A percentile compares a stretch with the other conserved stretches of the same genome.
phyloP scores from a whole-genome alignment of 2,113 vertebrate genomes.

The Edolisoma coerulescens region DNA sequence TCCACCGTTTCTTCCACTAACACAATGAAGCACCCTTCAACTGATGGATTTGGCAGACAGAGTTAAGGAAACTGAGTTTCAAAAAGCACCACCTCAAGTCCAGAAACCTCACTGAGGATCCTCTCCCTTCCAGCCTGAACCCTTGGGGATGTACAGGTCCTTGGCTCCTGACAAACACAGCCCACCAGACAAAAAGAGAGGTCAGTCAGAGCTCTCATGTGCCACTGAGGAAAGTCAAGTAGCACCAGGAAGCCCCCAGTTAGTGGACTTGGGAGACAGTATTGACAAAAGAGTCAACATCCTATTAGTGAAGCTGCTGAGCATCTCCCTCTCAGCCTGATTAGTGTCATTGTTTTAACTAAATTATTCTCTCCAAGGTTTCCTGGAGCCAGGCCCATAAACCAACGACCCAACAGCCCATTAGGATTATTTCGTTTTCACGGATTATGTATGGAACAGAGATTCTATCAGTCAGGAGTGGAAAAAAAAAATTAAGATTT shows the following conservation, averaged over 20 bases:
- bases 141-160: not conserved
- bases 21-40: not conserved
- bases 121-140: not conserved
- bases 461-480: not conserved
- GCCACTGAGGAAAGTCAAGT: not conserved
- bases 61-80: not conserved
- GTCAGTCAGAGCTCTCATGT: not conserved
- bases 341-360: not conserved
- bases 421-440: not conserved
- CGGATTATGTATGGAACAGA: not conserved
- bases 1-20: not conserved
- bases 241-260: not conserved
- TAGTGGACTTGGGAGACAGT: not conserved
- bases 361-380: not conserved
- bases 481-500: not conserved
- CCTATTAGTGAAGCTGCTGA: not conserved
- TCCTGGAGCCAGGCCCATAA: constrained; percentile 10
- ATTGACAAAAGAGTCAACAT: not conserved
- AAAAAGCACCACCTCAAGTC: not conserved
- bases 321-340: not conserved
- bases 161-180: not conserved
- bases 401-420: not conserved
- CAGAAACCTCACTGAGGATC: not conserved
- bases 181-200: not conserved
- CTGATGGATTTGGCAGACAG: not conserved